Base-by-base conservation (phyloP, 2,888 invertebrate species). In the Nephrotoma appendiculata region DNA sequence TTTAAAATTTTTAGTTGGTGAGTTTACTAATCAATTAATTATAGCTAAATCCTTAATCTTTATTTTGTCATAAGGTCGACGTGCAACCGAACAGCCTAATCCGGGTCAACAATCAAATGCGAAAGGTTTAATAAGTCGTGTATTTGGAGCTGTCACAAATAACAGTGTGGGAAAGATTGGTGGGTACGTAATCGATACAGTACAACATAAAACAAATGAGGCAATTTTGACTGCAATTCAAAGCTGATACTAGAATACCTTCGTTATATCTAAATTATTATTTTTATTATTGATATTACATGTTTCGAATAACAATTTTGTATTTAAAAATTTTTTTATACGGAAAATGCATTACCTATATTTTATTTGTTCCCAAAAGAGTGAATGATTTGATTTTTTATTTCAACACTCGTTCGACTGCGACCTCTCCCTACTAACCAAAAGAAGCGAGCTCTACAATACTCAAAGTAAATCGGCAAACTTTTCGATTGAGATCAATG, bases 151-250 rank as follows among this genome's bases (percentile, higher is more conserved):
- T 11, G 90, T 93, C 12, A 92, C 92, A 86, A 85, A 85, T 85
- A 85, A 42, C 6, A 93, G 91, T 48, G 94, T 94, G 2, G 92
- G 94, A 5, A 94, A 93, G 89, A 94, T 94, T 90, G 94, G 94
- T 6, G 94, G 93, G 90, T 93, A 93, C 86, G 91, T 94, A 87
- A 90, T 94, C 57, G 94, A 93, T 89, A 92, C 91, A 31, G 93
- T 94, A 5, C 93, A 94, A 85, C 94, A 93, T 90, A 92, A 90
- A 88, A 93, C 93, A 4, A 93, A 92, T 88, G 92, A 90, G 31
- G 91, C 92, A 15, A 91, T 92, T 86, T 44, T 85, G 15, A 71
- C 71, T 7, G 31, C 71, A 9, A 71, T 71, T 3, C 71, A 71
- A 71, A 71, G 71, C 31, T 71, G 71, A 87, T 86, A 87, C 88